A percentile compares a stretch with the other conserved stretches of the same genome.
Evolutionary conservation across 2,797 vertebrate species (phyloP).

Genomic region (Choloepus didactylus): DNA sequence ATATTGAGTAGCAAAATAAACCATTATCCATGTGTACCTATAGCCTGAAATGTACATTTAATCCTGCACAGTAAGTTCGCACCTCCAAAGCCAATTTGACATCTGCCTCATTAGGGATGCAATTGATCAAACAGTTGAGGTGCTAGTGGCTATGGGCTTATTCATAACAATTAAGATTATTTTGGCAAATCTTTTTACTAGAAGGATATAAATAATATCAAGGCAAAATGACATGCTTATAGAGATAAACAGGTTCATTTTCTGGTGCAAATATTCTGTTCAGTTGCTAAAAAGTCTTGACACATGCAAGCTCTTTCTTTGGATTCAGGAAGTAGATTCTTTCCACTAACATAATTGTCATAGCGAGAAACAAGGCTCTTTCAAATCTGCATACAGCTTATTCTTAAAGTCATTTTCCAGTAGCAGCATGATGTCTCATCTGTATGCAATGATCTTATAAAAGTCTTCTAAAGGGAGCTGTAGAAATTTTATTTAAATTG

Average conservation of each 20-base stretch:
- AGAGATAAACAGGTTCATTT: constrained; percentile 6
- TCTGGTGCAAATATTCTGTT: neutral
- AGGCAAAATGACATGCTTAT: neutral
- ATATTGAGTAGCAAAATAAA: neutral
- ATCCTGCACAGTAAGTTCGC: neutral
- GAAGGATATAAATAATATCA: constrained; percentile 27
- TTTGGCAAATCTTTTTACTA: constrained; percentile 20
- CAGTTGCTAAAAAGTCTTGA: neutral
- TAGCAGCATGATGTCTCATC: constrained; percentile 46
- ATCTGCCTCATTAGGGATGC: neutral
- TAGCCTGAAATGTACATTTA: neutral
- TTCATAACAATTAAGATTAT: constrained; percentile 34
- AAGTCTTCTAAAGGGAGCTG: constrained; percentile 41
- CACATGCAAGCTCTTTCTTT: constrained; percentile 25
- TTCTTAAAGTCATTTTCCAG: constrained; percentile 67
- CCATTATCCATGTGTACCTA: neutral
- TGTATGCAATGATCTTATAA: constrained; percentile 51
- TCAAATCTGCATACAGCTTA: neutral
- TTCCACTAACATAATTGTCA: constrained; percentile 46
- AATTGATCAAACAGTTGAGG: neutral
- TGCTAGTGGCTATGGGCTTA: neutral
- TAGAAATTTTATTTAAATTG: constrained; percentile 61
- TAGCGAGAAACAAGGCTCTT: constrained; percentile 63
- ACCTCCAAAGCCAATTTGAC: neutral
- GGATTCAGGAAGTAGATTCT: constrained; percentile 28